Evolutionary conservation across 2,888 invertebrate genomes (phyloP).

Genomic region (Coelopa pilipes): DNA sequence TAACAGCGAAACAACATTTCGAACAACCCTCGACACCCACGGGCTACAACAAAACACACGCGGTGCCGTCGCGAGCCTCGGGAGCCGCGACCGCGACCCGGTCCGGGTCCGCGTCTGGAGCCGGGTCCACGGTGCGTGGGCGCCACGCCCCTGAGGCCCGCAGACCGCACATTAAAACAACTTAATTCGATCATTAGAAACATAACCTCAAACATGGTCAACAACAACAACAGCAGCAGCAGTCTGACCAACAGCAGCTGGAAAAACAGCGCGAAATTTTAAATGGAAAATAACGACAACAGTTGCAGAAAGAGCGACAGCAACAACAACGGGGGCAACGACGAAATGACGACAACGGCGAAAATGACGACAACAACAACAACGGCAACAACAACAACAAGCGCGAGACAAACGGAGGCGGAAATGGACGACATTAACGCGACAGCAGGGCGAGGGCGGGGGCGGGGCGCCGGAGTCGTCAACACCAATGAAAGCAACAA

Average conservation of each 20-base stretch:
- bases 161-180: slow-evolving; percentile 31
- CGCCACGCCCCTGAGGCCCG: neutral
- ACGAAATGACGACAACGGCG: neutral
- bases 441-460: neutral
- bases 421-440: neutral
- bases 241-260: slow-evolving; percentile 9
- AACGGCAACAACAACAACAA: neutral
- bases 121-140: neutral
- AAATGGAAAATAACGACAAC: neutral
- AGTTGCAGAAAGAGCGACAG: neutral
- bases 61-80: neutral
- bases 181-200: slow-evolving; percentile 32
- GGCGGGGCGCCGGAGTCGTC: too few species aligned
- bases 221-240: slow-evolving; percentile 4
- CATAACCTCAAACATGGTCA: slow-evolving; percentile 26
- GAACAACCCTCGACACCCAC: slow-evolving; percentile 19
- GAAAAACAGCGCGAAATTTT: slow-evolving; percentile 24
- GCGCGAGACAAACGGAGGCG: neutral
- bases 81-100: too few species aligned
- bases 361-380: neutral
- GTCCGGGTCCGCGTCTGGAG: neutral
- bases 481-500: too few species aligned
- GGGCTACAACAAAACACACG: slow-evolving; percentile 7
- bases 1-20: slow-evolving; percentile 1
- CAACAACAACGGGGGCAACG: neutral